Evolutionary conservation across 2,888 invertebrate genomes (phyloP).

Genomic region (Kuschelorhynchus macadamiae): DNA sequence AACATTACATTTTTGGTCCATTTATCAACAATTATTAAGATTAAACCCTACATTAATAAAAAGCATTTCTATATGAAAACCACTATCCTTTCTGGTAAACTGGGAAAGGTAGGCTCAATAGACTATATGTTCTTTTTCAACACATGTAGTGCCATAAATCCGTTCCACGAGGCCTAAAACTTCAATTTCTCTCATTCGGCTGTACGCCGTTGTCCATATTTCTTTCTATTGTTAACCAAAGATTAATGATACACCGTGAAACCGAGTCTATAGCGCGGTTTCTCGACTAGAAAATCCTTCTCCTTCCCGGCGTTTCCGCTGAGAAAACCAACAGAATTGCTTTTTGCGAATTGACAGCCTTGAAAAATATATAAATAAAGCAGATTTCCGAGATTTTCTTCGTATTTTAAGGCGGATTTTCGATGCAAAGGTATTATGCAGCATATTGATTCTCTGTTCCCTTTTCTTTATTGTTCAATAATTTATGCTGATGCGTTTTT

Average conservation of each 20-base stretch:
- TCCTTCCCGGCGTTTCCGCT: slow-evolving; percentile 40
- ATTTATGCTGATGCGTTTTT: too few species aligned
- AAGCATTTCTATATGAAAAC: too few species aligned
- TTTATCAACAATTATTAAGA: too few species aligned
- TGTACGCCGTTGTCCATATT: slow-evolving; percentile 42
- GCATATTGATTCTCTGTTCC: too few species aligned
- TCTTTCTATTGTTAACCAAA: slow-evolving; percentile 49
- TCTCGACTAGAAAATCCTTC: slow-evolving; percentile 50
- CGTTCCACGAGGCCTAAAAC: slow-evolving; percentile 45
- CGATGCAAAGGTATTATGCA: too few species aligned
- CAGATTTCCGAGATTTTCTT: neutral
- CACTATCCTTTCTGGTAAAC: too few species aligned
- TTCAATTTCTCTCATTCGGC: slow-evolving; percentile 41
- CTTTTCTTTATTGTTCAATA: too few species aligned
- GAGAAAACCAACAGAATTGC: slow-evolving; percentile 48
- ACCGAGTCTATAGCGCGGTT: slow-evolving; percentile 47
- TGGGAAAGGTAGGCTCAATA: too few species aligned
- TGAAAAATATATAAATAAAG: slow-evolving; percentile 9
- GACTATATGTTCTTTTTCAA: slow-evolving; percentile 24
- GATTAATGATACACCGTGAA: slow-evolving; percentile 49
- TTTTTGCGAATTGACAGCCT: slow-evolving; percentile 43
- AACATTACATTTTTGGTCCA: too few species aligned
- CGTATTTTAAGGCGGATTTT: neutral
- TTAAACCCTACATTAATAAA: too few species aligned
- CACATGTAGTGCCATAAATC: slow-evolving; percentile 44